phyloP scores from a whole-genome alignment of 2,113 vertebrate species.

The Myiozetetes cayanensis region DNA sequence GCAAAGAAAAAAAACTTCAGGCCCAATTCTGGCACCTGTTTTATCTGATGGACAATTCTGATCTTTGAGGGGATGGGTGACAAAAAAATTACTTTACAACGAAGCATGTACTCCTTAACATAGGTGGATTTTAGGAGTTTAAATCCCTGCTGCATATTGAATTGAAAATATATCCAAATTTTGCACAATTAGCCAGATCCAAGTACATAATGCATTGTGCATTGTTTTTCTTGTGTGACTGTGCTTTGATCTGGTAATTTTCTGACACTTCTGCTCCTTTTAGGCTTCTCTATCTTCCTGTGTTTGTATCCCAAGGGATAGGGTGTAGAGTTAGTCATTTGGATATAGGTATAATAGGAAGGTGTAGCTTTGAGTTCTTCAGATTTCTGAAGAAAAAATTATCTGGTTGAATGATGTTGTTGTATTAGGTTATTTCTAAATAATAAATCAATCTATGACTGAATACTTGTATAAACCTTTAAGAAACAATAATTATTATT shows the following conservation, averaged over 20 bases:
- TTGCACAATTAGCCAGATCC: background rate
- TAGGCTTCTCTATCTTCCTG: background rate
- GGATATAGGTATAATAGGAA: background rate
- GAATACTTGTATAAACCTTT: background rate
- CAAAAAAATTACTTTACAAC: background rate
- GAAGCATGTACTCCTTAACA: background rate
- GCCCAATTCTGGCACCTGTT: background rate
- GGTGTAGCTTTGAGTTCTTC: background rate
- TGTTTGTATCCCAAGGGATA: background rate
- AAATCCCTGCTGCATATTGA: background rate
- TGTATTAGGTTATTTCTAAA: background rate
- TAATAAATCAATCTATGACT: background rate
- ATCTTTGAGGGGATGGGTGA: background rate
- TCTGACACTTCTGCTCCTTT: background rate
- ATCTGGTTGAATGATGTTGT: background rate
- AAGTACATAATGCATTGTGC: background rate
- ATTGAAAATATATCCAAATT: background rate
- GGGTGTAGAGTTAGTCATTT: background rate
- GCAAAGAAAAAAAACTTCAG: background rate
- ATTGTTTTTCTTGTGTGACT: background rate
- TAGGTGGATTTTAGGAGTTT: background rate
- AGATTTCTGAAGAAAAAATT: background rate
- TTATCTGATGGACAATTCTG: background rate
- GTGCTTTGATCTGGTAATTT: background rate
- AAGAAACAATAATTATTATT: background rate